Evolutionary conservation across 2,888 invertebrate genomes (phyloP).

Genomic region (Erebia ligea): DNA sequence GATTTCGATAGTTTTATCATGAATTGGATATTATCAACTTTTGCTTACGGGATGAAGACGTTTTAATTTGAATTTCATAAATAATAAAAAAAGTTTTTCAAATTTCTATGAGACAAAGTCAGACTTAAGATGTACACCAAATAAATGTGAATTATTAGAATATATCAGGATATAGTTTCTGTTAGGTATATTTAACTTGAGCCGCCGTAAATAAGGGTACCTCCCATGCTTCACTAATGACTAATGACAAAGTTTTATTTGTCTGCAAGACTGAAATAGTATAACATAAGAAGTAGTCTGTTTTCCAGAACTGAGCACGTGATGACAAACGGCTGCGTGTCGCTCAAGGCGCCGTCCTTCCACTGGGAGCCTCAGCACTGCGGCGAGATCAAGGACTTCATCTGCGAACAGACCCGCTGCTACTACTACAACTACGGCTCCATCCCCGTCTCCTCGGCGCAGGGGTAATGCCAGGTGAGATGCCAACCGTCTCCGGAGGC

Average conservation of each 20-base stretch:
- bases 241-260: conserved; percentile 13
- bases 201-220: not conserved
- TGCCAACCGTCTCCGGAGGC: conserved; percentile 82
- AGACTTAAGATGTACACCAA: too few relatives aligned
- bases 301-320: conserved; percentile 81
- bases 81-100: too few relatives aligned
- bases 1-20: too few relatives aligned
- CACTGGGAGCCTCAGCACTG: conserved; percentile 93
- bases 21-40: too few relatives aligned
- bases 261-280: conserved; percentile 38
- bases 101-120: too few relatives aligned
- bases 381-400: conserved; percentile 92
- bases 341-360: conserved; percentile 89
- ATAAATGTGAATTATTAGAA: not conserved
- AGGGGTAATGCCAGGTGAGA: conserved; percentile 95
- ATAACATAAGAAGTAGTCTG: conserved; percentile 77
- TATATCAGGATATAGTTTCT: not conserved
- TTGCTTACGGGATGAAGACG: too few relatives aligned
- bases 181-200: not conserved
- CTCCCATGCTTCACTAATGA: not conserved
- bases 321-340: conserved; percentile 88
- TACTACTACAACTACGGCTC: conserved; percentile 96
- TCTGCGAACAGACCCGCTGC: conserved; percentile 95
- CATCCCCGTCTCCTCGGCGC: conserved; percentile 94
- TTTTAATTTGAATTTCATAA: too few relatives aligned